Evolutionary conservation across 53 echinoderm and acorn worm species (phyloP), one percentile per base, ranked within the genome.

Genomic region (Pentamera pediparva): DNA sequence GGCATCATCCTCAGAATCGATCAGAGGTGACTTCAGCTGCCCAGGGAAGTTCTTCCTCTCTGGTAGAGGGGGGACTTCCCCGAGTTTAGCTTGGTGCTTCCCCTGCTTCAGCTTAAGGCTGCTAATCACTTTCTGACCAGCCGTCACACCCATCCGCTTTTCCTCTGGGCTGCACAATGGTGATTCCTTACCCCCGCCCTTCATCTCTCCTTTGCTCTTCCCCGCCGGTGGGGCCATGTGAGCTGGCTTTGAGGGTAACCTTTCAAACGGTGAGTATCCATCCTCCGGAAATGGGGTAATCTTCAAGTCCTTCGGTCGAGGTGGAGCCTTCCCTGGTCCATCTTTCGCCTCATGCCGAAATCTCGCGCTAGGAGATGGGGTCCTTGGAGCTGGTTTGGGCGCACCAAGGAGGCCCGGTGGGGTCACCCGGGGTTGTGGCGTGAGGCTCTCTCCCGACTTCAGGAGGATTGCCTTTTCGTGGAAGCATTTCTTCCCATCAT

Each of bases 261-360:
- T 5, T 28, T 67, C 67, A 22, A 67, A 43, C 3, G 67, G 67
- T n/a, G 11, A 10, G 17, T 67, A 67, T 0, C 26, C 41, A 28
- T 67, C 67, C 30, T 67, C 67, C 17, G 67, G 67, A 47, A 67
- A 67, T 20, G 67, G 67, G 12, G 43, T 2, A 29, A 45, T 32
- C 6, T 11, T 18, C 24, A 67, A 41, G 15, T 17, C 6, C 6
- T 40, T 22, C 4, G 67, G 67, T 1, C 47, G 41, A 3, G 43
- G 2, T 5, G 45, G 67, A 24, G 35, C 36, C 18, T 35, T 4
- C 34, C 25, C 24, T 35, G 2, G 34, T 4, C 12, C 37, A 21
- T 24, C 39, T 21, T 36, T 61, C 15, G 47, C 47, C 22, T 20
- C 21, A 10, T 4, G 0, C 28, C 21, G 55, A 28, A 17, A 24